These are phyloP conservation scores for Siniperca scherzeri DNA, from an alignment of 2,797 vertebrate genomes.

Conservation along the genomic window DNA sequence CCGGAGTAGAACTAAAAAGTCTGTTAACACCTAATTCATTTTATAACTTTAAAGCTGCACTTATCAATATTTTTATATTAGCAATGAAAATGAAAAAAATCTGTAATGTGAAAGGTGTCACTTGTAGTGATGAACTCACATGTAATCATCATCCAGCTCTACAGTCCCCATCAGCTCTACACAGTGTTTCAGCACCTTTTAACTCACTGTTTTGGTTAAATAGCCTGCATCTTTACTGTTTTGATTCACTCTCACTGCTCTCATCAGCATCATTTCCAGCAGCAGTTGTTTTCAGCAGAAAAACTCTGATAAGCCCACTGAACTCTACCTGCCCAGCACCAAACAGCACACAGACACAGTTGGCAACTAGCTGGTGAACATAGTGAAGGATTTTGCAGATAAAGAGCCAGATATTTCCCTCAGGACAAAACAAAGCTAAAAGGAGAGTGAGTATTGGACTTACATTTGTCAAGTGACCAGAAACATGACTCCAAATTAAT, in stretches of 20 bases:
- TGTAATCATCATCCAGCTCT: background rate
- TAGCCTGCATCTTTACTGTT: background rate
- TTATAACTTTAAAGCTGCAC: background rate
- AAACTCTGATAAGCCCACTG: too few species aligned
- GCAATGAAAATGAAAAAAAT: background rate
- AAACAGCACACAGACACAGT: background rate
- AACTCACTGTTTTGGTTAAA: background rate
- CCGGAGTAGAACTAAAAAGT: too few species aligned
- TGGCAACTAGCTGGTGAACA: background rate
- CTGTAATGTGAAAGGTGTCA: background rate
- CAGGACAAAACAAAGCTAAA: constrained; percentile 1
- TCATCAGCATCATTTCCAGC: too few species aligned
- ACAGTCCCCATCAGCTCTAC: background rate
- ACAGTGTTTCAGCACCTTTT: background rate
- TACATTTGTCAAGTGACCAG: background rate
- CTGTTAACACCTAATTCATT: too few species aligned
- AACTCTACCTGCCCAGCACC: background rate
- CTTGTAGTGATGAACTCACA: background rate
- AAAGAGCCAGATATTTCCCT: background rate
- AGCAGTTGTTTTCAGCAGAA: too few species aligned
- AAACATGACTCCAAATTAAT: background rate
- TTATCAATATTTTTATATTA: background rate
- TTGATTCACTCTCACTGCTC: background rate
- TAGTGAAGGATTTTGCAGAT: background rate
- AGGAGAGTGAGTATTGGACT: background rate